Base-by-base conservation (phyloP, 1,140 invertebrate species). In the Mamestra configurata region DNA sequence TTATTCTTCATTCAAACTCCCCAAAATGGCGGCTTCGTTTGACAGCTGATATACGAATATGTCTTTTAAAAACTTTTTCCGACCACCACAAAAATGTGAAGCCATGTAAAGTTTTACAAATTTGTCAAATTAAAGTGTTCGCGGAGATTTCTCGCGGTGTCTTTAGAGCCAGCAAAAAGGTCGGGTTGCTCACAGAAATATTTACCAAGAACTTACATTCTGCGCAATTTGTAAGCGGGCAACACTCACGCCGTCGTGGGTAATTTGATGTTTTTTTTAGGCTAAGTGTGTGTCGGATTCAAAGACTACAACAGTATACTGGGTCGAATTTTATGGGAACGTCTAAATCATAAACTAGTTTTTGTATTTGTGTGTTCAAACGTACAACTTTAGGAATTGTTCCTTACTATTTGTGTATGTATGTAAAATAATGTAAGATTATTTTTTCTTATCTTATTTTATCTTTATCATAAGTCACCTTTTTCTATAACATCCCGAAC, bases 111-210 rank as follows among this genome's bases (percentile, higher is more conserved):
- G 37, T 27, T 71, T 71, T 71, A 31, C 46, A 68, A 40, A 68
- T 71, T 71, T 35, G 68, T 71, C 68, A 71, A 71, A 71, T 53
- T 51, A 71, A 53, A 18, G 68, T 53, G 46, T 71, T 71, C n/a
- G 15, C 46, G 37, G 46, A 49, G 24, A 71, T 53, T 71, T 71
- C 46, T 53, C 24, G 68, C 43, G 43, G 43, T 71, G 46, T 18
- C 43, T 71, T 53, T 35, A 49, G 46, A 22, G 46, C 0, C 27
- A 18, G 46, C 27, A 71, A 71, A 71, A 71, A 68, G 18, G 43
- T 49, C 43, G 64, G 24, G 24, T 31, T 71, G 15, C 24, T 10
- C 22, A 31, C 68, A 71, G 64, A 71, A 71, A 71, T 51, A 71
- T 71, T 71, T 71, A 31, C 24, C 68, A 35, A 71, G 68, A 71